phyloP scores from a whole-genome alignment of 2,888 invertebrate species.

The Cosmia trapezina region DNA sequence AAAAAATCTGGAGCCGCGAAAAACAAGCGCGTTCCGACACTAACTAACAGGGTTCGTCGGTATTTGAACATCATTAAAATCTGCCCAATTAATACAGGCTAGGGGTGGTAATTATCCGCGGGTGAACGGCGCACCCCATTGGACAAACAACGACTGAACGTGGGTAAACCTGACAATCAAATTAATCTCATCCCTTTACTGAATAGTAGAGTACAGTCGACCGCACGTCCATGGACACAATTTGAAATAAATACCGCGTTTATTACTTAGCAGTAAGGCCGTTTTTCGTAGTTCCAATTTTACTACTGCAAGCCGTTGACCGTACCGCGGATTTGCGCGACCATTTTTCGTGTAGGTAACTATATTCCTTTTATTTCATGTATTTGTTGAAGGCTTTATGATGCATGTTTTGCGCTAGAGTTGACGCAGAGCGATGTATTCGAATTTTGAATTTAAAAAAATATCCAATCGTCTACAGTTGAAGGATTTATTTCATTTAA shows the following conservation, averaged over 20 bases:
- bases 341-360: constrained; percentile 22
- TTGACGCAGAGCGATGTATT: not conserved
- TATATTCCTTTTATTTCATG: constrained; percentile 5
- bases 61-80: constrained; percentile 85
- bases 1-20: constrained; percentile 38
- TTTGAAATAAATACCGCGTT: not conserved
- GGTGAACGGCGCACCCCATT: constrained; percentile 58
- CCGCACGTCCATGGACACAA: not conserved
- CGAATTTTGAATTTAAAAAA: not conserved
- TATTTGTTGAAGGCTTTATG: constrained; percentile 17
- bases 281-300: not conserved
- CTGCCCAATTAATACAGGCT: constrained; percentile 79
- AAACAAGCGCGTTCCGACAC: constrained; percentile 47
- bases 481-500: constrained; percentile 10
- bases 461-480: not conserved
- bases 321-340: constrained; percentile 10
- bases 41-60: constrained; percentile 57
- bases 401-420: constrained; percentile 11
- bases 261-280: not conserved
- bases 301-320: not conserved
- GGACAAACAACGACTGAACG: constrained; percentile 64
- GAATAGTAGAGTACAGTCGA: constrained; percentile 38
- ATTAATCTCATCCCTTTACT: constrained; percentile 71
- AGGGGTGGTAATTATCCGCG: constrained; percentile 75
- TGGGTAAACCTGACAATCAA: constrained; percentile 70